Evolutionary conservation across 2,888 invertebrate genomes (phyloP).

Genomic region (Orthonychiurus folsomi): DNA sequence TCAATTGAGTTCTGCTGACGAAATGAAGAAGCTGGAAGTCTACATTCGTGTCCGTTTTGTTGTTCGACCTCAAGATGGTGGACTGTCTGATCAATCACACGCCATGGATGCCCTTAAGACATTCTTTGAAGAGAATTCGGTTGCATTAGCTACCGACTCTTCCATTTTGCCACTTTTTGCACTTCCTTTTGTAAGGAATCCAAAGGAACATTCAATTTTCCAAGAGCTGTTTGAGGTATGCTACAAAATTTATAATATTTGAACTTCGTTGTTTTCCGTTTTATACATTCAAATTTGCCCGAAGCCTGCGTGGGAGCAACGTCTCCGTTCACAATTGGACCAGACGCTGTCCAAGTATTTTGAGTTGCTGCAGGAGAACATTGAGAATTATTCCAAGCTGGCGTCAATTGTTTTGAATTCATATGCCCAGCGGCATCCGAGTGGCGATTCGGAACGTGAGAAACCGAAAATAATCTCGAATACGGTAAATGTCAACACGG

Average conservation of each 20-base stretch:
- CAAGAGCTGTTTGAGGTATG: constrained; percentile 7
- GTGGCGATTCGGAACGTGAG: too few relatives aligned
- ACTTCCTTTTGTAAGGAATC: constrained; percentile 52
- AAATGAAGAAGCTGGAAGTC: constrained; percentile 38
- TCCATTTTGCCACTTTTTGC: constrained; percentile 52
- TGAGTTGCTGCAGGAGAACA: constrained; percentile 35
- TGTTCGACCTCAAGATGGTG: constrained; percentile 30
- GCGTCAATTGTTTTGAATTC: too few relatives aligned
- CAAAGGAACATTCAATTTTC: constrained; percentile 38
- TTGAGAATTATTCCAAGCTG: constrained; percentile 8
- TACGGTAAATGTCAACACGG: too few relatives aligned
- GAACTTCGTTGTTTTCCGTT: too few relatives aligned
- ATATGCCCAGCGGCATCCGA: too few relatives aligned
- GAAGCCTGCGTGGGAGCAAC: constrained; percentile 30
- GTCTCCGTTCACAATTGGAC: constrained; percentile 34
- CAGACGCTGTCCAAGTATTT: constrained; percentile 33
- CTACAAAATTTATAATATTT: too few relatives aligned
- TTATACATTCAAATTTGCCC: too few relatives aligned
- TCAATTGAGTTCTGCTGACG: constrained; percentile 35
- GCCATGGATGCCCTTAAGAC: constrained; percentile 33
- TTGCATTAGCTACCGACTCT: constrained; percentile 48
- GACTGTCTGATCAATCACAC: constrained; percentile 24
- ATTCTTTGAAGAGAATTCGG: constrained; percentile 46
- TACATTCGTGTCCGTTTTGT: constrained; percentile 38
- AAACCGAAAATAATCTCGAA: too few relatives aligned